A percentile compares a stretch with the other conserved stretches of the same genome.
Conservation (phyloP, 1,140 invertebrate species). For the Chelonus insularis region DNA sequence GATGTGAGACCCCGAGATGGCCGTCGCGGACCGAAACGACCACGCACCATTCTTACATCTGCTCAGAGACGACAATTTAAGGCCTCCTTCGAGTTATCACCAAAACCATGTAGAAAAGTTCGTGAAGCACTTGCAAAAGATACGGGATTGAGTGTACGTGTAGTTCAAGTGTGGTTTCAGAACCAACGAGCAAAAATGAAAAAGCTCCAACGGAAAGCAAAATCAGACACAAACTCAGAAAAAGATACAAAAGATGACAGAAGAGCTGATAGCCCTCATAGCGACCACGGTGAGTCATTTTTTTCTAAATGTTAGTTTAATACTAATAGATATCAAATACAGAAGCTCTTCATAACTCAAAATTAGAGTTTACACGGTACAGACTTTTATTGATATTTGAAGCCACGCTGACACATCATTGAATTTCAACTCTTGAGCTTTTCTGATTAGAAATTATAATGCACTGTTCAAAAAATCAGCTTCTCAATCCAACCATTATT, state of each 20-base stretch:
- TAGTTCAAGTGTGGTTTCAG: constrained; percentile 99
- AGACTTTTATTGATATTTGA: too few species aligned
- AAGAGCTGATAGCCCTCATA: constrained; percentile 57
- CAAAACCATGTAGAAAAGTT: constrained; percentile 96
- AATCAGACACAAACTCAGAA: constrained; percentile 59
- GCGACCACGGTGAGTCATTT: constrained; percentile 65
- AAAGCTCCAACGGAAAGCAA: constrained; percentile 89
- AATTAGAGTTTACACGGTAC: too few species aligned
- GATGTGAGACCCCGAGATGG: constrained; percentile 82
- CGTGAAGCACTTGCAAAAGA: constrained; percentile 95
- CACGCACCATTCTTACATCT: constrained; percentile 95
- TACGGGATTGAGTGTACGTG: constrained; percentile 93
- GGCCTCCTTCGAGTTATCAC: constrained; percentile 96
- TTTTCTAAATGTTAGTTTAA: too few species aligned
- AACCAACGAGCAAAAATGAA: constrained; percentile 97
- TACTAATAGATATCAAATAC: too few species aligned
- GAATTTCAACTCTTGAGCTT: too few species aligned
- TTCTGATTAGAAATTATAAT: too few species aligned
- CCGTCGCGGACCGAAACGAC: constrained; percentile 89
- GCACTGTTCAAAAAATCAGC: too few species aligned
- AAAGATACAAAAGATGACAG: constrained; percentile 58
- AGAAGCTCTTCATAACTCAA: too few species aligned
- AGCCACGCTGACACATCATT: too few species aligned
- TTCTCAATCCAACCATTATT: too few species aligned
- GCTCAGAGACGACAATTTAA: constrained; percentile 97